Conservation (phyloP, 37 sponge, comb jelly and placozoan species). For the Beroe forskalii region DNA sequence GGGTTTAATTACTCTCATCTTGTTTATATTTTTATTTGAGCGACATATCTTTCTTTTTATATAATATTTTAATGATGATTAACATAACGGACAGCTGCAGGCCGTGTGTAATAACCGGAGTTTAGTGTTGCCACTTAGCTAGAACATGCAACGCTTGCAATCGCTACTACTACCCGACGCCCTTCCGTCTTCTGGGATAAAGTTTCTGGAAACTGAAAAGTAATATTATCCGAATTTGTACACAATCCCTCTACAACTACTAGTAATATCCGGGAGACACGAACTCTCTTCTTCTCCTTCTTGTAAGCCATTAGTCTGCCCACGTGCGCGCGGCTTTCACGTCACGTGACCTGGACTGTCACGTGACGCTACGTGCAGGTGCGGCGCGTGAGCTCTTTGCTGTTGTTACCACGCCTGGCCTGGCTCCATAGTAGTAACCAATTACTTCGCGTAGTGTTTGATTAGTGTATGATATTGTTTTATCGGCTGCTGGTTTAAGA, state of each 20-base stretch:
- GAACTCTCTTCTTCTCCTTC: not conserved
- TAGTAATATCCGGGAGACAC: not conserved
- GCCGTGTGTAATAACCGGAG: too few species aligned
- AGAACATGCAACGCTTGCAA: too few species aligned
- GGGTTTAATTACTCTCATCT: too few species aligned
- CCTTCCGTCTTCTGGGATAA: not conserved
- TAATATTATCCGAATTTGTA: not conserved
- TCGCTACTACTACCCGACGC: too few species aligned
- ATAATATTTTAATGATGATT: too few species aligned
- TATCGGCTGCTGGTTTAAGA: not conserved
- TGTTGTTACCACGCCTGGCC: not conserved
- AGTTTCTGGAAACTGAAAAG: not conserved
- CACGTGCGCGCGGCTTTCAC: conserved; percentile 24
- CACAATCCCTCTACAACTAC: not conserved
- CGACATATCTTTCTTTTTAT: too few species aligned
- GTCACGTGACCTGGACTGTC: conserved; percentile 4
- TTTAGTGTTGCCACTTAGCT: too few species aligned
- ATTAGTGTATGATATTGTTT: conserved; percentile 6
- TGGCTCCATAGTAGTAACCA: conserved; percentile 29
- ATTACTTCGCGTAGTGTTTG: conserved; percentile 15
- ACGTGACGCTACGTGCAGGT: conserved; percentile 12
- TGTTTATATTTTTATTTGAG: too few species aligned
- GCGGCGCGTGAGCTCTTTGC: not conserved
- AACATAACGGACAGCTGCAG: too few species aligned
- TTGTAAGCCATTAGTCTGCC: conserved; percentile 31